These are phyloP conservation scores for Ophonus ardosiacus DNA, from an alignment of 2,888 invertebrate genomes.

Conservation along the genomic window DNA sequence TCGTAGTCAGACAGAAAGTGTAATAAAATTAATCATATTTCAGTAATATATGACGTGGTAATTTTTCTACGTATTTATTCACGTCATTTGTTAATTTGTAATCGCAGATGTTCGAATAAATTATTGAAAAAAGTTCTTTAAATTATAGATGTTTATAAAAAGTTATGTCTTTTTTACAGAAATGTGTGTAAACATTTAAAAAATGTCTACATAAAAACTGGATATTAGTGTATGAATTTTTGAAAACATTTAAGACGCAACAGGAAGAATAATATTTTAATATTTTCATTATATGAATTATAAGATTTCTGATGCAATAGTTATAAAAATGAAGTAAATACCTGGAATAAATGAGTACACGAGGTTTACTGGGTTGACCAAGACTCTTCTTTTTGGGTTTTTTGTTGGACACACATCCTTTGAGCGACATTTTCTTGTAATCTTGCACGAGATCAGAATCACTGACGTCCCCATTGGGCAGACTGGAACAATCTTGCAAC, in stretches of 20 bases:
- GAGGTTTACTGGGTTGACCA: constrained; percentile 80
- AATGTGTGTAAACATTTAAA: not conserved
- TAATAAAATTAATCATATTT: not conserved
- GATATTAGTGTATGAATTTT: not conserved
- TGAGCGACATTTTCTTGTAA: constrained; percentile 80
- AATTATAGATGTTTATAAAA: no score
- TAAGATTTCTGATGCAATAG: not conserved
- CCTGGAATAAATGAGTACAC: constrained; percentile 80
- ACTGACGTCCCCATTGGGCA: constrained; percentile 81
- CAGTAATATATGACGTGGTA: not conserved
- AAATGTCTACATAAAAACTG: not conserved
- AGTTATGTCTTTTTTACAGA: no score
- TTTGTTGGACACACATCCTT: constrained; percentile 70
- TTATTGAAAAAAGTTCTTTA: not conserved
- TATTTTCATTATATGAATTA: not conserved
- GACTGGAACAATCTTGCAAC: constrained; percentile 87
- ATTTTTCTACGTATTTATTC: not conserved
- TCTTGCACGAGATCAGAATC: constrained; percentile 88
- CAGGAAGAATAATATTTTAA: no score
- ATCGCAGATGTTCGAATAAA: not conserved
- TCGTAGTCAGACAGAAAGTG: not conserved
- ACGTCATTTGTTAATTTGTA: not conserved
- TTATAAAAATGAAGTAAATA: not conserved
- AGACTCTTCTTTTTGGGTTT: constrained; percentile 76
- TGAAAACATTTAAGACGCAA: not conserved